These are phyloP conservation scores for Sinotaia quadrata DNA, from an alignment of 2,888 invertebrate genomes.

Conservation along the genomic window DNA sequence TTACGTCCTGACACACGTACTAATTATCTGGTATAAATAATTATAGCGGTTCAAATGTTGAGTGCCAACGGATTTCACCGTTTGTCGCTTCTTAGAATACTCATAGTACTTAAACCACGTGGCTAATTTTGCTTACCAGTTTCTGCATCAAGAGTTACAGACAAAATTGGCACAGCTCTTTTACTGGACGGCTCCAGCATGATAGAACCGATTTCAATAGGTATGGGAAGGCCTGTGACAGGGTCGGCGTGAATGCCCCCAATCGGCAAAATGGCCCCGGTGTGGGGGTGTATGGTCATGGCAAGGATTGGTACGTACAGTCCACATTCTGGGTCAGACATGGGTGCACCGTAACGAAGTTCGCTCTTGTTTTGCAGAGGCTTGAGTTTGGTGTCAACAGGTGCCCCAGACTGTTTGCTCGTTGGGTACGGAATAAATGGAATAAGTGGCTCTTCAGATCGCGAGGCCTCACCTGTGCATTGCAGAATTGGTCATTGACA, in stretches of 20 bases:
- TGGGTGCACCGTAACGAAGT: slow-evolving; percentile 60
- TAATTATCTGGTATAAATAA: too few relatives aligned
- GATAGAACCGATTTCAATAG: slow-evolving; percentile 67
- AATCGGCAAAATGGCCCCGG: slow-evolving; percentile 64
- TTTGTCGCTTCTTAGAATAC: too few relatives aligned
- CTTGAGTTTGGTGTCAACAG: slow-evolving; percentile 56
- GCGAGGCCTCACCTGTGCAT: slow-evolving; percentile 60
- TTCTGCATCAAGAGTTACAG: slow-evolving; percentile 61
- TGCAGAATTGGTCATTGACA: too few relatives aligned
- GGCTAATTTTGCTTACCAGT: slow-evolving; percentile 51
- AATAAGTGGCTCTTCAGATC: slow-evolving; percentile 59
- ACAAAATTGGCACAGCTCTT: slow-evolving; percentile 66
- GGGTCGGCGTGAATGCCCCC: slow-evolving; percentile 68
- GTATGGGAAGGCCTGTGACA: slow-evolving; percentile 66
- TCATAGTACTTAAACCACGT: too few relatives aligned
- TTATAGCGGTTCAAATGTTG: too few relatives aligned
- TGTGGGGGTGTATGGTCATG: slow-evolving; percentile 66
- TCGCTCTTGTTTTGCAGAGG: slow-evolving; percentile 59
- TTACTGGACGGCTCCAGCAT: slow-evolving; percentile 67
- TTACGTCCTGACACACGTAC: too few relatives aligned
- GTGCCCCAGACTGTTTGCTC: slow-evolving; percentile 50
- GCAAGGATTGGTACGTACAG: slow-evolving; percentile 68
- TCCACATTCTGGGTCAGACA: slow-evolving; percentile 64
- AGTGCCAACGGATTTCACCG: too few relatives aligned
- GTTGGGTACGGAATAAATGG: slow-evolving; percentile 66